A percentile compares a stretch with the other conserved stretches of the same genome.
Conservation (phyloP, 1,140 invertebrate genomes). For the Cydia pomonella region DNA sequence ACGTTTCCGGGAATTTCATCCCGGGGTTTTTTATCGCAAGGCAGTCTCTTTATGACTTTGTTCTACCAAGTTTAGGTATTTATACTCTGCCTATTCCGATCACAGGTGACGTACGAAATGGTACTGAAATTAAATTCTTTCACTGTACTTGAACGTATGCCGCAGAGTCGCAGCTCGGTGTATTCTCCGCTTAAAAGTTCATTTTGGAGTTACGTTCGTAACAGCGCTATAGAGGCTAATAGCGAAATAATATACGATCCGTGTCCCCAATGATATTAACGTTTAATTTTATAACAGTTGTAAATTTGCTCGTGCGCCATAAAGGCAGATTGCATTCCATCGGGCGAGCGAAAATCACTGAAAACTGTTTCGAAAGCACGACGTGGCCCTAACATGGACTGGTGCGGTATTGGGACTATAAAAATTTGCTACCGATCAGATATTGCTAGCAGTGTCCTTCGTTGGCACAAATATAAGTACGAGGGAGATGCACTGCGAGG, state of each 20-base stretch:
- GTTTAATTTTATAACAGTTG: constrained; percentile 29
- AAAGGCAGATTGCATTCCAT: constrained; percentile 33
- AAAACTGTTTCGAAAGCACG: constrained; percentile 22
- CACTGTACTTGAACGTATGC: not conserved
- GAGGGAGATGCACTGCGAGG: no score
- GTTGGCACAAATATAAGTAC: no score
- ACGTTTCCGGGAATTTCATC: no score
- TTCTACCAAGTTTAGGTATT: no score
- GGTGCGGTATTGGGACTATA: no score
- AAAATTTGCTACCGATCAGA: no score
- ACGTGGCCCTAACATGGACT: not conserved
- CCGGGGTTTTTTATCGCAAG: no score
- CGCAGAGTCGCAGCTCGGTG: not conserved
- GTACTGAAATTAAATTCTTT: no score
- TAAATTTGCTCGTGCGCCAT: constrained; percentile 24
- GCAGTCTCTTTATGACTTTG: no score
- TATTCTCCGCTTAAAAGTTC: not conserved
- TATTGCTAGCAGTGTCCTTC: no score
- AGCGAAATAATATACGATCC: constrained; percentile 13
- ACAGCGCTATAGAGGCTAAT: constrained; percentile 5
- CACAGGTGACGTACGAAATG: no score
- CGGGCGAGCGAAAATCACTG: constrained; percentile 12
- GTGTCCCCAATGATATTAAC: constrained; percentile 24
- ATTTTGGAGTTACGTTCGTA: not conserved
- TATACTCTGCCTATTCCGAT: no score